A percentile compares a stretch with the other conserved stretches of the same genome.
Conservation (phyloP, 2,888 invertebrate species). For the Teleiodes luculella region DNA sequence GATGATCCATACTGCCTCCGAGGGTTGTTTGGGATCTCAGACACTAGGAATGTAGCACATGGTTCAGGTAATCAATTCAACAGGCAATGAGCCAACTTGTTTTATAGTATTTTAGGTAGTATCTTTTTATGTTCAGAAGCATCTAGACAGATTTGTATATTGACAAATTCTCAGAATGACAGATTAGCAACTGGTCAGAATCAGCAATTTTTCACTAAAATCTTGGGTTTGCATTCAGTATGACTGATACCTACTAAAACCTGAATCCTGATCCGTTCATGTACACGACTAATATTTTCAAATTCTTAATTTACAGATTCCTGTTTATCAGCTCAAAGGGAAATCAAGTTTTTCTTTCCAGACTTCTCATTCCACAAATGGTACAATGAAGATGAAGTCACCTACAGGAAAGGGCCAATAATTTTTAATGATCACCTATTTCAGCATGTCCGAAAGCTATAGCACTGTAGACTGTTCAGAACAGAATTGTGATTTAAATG, state of each 20-base stretch:
- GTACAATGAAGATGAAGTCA: slow-evolving; percentile 77
- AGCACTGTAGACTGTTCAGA: slow-evolving; percentile 12
- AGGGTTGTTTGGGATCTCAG: slow-evolving; percentile 92
- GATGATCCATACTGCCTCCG: slow-evolving; percentile 88
- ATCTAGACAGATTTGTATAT: too few species aligned
- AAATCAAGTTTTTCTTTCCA: slow-evolving; percentile 91
- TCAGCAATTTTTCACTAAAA: too few species aligned
- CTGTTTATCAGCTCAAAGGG: slow-evolving; percentile 83
- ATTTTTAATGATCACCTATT: slow-evolving; percentile 75
- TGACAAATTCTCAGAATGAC: too few species aligned
- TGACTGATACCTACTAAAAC: too few species aligned
- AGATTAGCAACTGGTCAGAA: neutral
- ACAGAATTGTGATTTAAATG: neutral
- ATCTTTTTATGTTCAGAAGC: too few species aligned
- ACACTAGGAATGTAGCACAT: slow-evolving; percentile 96
- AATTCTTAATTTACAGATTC: slow-evolving; percentile 81
- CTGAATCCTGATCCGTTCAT: too few species aligned
- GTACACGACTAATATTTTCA: neutral
- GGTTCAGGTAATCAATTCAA: slow-evolving; percentile 97
- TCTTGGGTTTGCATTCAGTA: neutral
- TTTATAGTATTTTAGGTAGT: too few species aligned
- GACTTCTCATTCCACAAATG: slow-evolving; percentile 85
- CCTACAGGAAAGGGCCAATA: slow-evolving; percentile 69
- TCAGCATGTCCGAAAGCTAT: slow-evolving; percentile 71
- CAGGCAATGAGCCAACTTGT: too few species aligned